phyloP scores from a whole-genome alignment of 2,113 vertebrate species.

The Apteryx mantelli region DNA sequence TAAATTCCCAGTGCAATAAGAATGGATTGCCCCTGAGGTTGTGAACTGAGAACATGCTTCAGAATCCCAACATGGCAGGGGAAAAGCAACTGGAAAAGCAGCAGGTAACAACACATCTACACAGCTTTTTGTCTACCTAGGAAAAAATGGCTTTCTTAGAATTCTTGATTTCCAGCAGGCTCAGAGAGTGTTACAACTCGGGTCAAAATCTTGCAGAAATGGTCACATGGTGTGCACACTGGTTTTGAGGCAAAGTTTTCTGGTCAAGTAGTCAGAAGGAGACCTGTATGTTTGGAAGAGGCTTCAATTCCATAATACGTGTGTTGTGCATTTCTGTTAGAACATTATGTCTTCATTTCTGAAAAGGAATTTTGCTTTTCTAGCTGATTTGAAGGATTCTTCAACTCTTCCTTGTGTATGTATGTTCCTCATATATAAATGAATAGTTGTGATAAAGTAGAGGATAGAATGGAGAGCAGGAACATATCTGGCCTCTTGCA shows the following conservation, averaged over 20 bases:
- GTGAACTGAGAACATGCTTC: not conserved
- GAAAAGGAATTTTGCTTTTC: not conserved
- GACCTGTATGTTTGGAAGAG: not conserved
- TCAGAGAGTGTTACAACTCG: not conserved
- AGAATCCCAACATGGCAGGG: not conserved
- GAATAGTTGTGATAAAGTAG: not conserved
- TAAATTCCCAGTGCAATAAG: not conserved
- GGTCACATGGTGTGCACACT: accelerated
- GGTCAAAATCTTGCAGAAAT: not conserved
- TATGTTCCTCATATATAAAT: not conserved
- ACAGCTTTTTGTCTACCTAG: not conserved
- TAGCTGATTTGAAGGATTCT: not conserved
- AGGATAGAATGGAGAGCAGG: not conserved
- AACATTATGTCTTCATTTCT: not conserved
- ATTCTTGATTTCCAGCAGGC: not conserved
- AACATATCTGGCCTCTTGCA: too few species aligned
- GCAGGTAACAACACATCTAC: not conserved
- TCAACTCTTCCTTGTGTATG: not conserved
- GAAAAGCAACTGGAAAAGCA: not conserved
- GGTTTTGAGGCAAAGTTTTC: not conserved
- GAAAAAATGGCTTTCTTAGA: not conserved
- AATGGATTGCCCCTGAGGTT: not conserved
- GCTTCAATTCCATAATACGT: not conserved
- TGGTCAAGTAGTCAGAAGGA: not conserved
- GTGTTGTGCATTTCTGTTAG: not conserved